Conservation (phyloP, 2,113 vertebrate genomes). For the Gymnorhina tibicen region DNA sequence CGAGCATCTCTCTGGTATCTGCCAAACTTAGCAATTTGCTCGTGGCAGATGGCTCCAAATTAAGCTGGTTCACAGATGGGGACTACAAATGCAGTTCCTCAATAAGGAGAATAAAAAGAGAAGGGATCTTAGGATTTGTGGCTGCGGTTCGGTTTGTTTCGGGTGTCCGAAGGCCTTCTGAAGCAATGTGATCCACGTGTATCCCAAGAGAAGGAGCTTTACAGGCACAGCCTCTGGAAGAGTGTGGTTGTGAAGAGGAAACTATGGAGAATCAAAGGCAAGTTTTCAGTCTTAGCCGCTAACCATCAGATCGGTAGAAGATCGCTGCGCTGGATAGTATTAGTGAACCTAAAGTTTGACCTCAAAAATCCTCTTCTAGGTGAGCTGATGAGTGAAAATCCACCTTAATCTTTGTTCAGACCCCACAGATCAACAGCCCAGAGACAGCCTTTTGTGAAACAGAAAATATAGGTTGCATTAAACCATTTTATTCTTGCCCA, state of each 20-base stretch:
- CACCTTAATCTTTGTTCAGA: not conserved
- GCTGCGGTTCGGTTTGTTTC: not conserved
- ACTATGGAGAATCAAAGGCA: not conserved
- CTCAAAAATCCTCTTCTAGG: not conserved
- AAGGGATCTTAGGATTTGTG: not conserved
- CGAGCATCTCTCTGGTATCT: constrained; percentile 42
- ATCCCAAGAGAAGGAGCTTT: not conserved
- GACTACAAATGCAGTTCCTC: constrained; percentile 50
- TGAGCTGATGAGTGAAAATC: constrained; percentile 9
- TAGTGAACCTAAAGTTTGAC: not conserved
- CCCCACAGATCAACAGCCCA: not conserved
- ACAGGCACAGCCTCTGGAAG: not conserved
- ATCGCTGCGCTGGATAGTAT: not conserved
- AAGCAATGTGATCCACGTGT: not conserved
- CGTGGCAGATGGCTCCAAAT: constrained; percentile 70
- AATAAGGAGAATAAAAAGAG: not conserved
- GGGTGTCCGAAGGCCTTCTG: not conserved
- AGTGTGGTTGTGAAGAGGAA: not conserved
- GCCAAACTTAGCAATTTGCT: constrained; percentile 63
- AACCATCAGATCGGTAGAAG: not conserved
- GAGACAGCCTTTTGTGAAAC: not conserved
- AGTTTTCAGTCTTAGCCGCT: not conserved
- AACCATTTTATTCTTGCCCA: not conserved
- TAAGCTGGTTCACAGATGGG: constrained; percentile 69
- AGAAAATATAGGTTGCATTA: not conserved